Evolutionary conservation across 2,797 vertebrate species (phyloP).

Genomic region (Sebastiscus albofasciatus): DNA sequence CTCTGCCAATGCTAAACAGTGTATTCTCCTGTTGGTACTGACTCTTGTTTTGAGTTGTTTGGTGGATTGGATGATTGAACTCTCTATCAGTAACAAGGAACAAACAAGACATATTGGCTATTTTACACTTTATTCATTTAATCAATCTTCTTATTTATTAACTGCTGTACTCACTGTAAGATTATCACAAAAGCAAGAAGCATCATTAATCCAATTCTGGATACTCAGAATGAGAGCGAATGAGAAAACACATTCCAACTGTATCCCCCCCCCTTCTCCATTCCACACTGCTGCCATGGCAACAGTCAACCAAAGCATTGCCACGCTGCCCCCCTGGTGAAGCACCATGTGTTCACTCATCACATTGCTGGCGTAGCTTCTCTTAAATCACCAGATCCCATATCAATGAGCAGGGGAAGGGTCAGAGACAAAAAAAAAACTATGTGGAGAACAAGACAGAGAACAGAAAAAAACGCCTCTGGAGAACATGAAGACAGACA

Average conservation of each 20-base stretch:
- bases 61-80: too few species aligned
- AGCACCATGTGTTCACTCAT: conserved; percentile 25
- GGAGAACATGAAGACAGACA: background rate
- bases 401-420: conserved; percentile 2
- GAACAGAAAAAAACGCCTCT: background rate
- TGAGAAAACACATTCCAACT: background rate
- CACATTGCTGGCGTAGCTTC: conserved; percentile 54
- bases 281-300: conserved; percentile 79
- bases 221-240: background rate
- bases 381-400: conserved; percentile 40
- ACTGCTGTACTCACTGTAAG: background rate
- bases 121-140: too few species aligned
- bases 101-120: too few species aligned
- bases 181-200: background rate
- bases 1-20: too few species aligned
- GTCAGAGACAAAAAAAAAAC: background rate
- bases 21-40: too few species aligned
- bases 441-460: background rate
- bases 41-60: too few species aligned
- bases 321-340: conserved; percentile 14
- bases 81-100: too few species aligned
- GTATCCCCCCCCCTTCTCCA: conserved; percentile 7
- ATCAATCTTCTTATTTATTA: background rate
- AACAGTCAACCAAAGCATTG: conserved; percentile 76
- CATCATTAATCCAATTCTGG: background rate